phyloP scores from a whole-genome alignment of 2,888 invertebrate genomes.

The Strigamia transsilvanica region DNA sequence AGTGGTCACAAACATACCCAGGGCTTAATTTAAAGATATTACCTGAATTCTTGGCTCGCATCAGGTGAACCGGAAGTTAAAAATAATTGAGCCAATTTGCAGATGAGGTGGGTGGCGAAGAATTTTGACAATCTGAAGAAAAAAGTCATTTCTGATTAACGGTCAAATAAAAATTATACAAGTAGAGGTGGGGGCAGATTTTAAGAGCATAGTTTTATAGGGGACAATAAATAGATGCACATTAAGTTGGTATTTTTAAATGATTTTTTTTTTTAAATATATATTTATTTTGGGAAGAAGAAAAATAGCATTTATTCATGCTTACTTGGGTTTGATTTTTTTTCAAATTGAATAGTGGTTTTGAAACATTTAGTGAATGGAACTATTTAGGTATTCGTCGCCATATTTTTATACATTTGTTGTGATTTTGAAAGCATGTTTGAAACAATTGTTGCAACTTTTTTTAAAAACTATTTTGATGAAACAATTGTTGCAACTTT shows the following conservation, averaged over 20 bases:
- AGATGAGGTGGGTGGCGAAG: conserved; percentile 31
- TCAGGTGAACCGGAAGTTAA: conserved; percentile 38
- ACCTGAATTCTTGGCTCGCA: conserved; percentile 30
- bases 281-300: too few species aligned
- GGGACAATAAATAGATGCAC: conserved; percentile 7
- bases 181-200: background rate
- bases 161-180: background rate
- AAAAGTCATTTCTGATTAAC: conserved; percentile 1
- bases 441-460: too few species aligned
- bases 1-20: conserved; percentile 37
- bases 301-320: background rate
- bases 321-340: background rate
- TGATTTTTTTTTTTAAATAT: too few species aligned
- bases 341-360: background rate
- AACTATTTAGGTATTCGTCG: background rate
- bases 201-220: background rate
- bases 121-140: conserved; percentile 14
- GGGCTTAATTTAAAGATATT: conserved; percentile 35
- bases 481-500: too few species aligned
- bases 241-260: background rate
- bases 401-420: too few species aligned
- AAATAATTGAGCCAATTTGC: conserved; percentile 34
- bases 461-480: too few species aligned
- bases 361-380: conserved; percentile 1
- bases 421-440: too few species aligned